phyloP scores from a whole-genome alignment of 2,888 invertebrate species.

The Unio delphinus region DNA sequence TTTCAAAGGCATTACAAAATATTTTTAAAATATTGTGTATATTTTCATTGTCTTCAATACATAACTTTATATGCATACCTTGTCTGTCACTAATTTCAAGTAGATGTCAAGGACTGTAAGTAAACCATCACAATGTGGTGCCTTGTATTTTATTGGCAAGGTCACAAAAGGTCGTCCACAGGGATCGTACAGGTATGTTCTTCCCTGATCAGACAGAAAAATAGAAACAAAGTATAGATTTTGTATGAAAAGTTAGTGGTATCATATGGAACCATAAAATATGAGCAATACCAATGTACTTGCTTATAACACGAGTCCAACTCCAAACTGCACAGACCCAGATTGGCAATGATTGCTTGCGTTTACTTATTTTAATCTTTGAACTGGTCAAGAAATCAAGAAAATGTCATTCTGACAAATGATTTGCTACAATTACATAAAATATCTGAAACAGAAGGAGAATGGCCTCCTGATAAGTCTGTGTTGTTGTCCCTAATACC shows the following conservation, averaged over 20 bases:
- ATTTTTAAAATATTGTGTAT: too few relatives aligned
- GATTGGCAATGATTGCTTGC: too few relatives aligned
- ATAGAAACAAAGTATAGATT: background rate
- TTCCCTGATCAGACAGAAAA: constrained; percentile 48
- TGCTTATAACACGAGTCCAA: too few relatives aligned
- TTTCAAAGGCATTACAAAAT: too few relatives aligned
- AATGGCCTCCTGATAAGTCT: background rate
- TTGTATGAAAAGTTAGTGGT: too few relatives aligned
- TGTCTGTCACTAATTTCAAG: constrained; percentile 57
- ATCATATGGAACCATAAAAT: background rate
- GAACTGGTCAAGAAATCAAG: too few relatives aligned
- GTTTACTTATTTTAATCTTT: too few relatives aligned
- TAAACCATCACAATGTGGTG: constrained; percentile 52
- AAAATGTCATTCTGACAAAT: too few relatives aligned
- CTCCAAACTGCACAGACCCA: too few relatives aligned
- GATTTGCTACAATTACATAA: too few relatives aligned
- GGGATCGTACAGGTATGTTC: constrained; percentile 63
- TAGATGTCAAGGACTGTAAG: constrained; percentile 63
- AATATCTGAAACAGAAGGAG: too few relatives aligned
- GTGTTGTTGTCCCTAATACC: background rate
- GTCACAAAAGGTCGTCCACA: constrained; percentile 65
- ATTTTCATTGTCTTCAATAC: too few relatives aligned
- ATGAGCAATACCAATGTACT: background rate
- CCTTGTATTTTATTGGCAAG: constrained; percentile 49
- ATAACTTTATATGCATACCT: constrained; percentile 42